Percentiles rank a stretch among this genome's conserved stretches.
These are phyloP conservation scores for Urosaurus nigricauda DNA, from an alignment of 2,797 vertebrate species.

Conservation along the genomic window DNA sequence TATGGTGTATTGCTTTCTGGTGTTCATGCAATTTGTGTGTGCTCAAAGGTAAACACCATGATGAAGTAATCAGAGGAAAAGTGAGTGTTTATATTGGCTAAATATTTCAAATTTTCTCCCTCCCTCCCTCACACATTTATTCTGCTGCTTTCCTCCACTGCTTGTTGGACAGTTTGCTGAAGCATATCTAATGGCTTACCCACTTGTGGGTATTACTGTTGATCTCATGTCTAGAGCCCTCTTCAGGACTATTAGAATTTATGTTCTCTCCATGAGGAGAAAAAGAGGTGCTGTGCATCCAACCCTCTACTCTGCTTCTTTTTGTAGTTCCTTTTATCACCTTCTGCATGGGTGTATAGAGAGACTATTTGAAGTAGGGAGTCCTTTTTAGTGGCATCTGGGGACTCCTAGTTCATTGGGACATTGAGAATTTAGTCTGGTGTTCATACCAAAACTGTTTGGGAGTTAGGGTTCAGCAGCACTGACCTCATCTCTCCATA, in stretches of 20 bases:
- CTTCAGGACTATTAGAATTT: background rate
- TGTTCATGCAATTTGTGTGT: constrained; percentile 60
- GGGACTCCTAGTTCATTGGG: too few relatives aligned
- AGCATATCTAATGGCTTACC: background rate
- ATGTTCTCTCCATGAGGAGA: background rate
- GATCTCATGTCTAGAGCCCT: background rate
- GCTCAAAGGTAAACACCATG: constrained; percentile 58
- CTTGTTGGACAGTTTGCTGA: background rate
- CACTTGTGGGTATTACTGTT: background rate
- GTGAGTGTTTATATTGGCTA: constrained; percentile 47
- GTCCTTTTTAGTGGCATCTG: too few relatives aligned
- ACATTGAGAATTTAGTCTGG: too few relatives aligned
- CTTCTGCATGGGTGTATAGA: too few relatives aligned
- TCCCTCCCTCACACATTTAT: background rate
- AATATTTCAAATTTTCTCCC: constrained; percentile 38
- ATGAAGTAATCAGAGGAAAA: constrained; percentile 61
- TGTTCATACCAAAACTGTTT: too few relatives aligned
- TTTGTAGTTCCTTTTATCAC: too few relatives aligned
- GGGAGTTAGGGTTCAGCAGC: too few relatives aligned
- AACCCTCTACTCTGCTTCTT: background rate
- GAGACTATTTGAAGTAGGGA: too few relatives aligned
- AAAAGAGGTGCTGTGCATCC: background rate
- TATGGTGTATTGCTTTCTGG: constrained; percentile 43
- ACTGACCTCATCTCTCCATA: too few relatives aligned
- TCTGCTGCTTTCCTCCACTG: background rate